phyloP scores from a whole-genome alignment of 2,888 invertebrate genomes.

The Polydrusus pterygomalis region DNA sequence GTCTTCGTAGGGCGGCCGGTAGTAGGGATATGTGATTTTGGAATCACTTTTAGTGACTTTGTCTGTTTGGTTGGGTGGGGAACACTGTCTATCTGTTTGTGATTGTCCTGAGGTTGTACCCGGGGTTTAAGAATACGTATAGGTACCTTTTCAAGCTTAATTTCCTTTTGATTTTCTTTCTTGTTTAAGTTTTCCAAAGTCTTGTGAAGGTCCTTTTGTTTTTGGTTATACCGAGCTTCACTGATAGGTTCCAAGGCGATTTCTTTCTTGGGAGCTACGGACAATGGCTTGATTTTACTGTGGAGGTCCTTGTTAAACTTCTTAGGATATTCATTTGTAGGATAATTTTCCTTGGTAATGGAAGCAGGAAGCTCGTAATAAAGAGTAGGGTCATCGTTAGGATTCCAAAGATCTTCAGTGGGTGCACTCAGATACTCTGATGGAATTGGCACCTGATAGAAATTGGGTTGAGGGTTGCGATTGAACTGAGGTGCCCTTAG shows the following conservation, averaged over 20 bases:
- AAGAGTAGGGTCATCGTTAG: conserved; percentile 68
- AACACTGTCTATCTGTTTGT: conserved; percentile 29
- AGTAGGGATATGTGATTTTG: background rate
- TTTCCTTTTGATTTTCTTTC: conserved; percentile 74
- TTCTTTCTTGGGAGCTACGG: conserved; percentile 71
- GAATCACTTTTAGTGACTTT: conserved; percentile 13
- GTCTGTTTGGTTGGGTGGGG: conserved; percentile 24
- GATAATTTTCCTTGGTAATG: conserved; percentile 69
- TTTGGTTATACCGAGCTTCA: conserved; percentile 67
- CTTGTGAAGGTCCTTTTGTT: conserved; percentile 67
- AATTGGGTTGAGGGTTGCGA: conserved; percentile 46
- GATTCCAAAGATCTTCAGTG: conserved; percentile 69
- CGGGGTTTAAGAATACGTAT: conserved; percentile 25
- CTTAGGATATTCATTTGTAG: conserved; percentile 77
- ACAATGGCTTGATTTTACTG: conserved; percentile 65
- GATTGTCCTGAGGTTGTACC: conserved; percentile 6
- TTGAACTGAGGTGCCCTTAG: conserved; percentile 64
- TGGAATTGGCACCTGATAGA: conserved; percentile 66
- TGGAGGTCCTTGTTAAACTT: conserved; percentile 75
- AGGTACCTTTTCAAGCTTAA: conserved; percentile 69
- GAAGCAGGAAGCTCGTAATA: conserved; percentile 70
- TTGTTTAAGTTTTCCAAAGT: conserved; percentile 72
- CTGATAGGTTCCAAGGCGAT: conserved; percentile 71
- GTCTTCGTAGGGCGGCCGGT: conserved; percentile 6
- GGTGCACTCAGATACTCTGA: conserved; percentile 73